Conservation (phyloP, 2,113 vertebrate species). For the Chloropsis hardwickii region DNA sequence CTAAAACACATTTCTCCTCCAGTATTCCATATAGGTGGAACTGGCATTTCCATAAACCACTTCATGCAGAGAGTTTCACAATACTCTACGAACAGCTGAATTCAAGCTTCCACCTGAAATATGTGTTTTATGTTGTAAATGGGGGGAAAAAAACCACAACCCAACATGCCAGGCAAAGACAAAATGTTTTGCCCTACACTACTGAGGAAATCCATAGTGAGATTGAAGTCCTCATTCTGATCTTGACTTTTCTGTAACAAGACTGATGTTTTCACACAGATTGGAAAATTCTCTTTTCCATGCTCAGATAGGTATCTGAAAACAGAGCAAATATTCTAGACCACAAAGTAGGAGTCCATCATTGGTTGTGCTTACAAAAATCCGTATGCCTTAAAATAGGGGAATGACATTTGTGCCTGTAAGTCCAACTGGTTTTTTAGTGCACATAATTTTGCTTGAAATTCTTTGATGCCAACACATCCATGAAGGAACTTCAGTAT, state of each 20-base stretch:
- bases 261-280: not conserved
- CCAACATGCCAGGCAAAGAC: not conserved
- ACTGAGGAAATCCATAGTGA: not conserved
- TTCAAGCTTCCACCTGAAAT: not conserved
- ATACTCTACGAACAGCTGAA: not conserved
- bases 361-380: not conserved
- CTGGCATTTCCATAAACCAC: not conserved
- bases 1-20: not conserved
- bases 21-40: not conserved
- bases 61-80: not conserved
- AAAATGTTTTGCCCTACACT: not conserved
- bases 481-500: not conserved
- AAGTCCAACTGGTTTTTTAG: not conserved
- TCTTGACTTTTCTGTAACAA: not conserved
- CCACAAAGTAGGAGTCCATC: not conserved
- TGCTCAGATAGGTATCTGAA: not conserved
- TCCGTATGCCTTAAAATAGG: not conserved
- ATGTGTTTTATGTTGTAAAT: fast-evolving
- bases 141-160: fast-evolving
- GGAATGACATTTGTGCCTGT: not conserved
- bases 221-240: not conserved
- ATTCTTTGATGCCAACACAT: not conserved
- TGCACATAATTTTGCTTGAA: not conserved
- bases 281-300: not conserved
- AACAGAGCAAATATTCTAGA: not conserved